Percentiles rank a stretch among this genome's conserved stretches.
phyloP scores from a whole-genome alignment of 2,888 invertebrate genomes.

The Tinea pellionella region DNA sequence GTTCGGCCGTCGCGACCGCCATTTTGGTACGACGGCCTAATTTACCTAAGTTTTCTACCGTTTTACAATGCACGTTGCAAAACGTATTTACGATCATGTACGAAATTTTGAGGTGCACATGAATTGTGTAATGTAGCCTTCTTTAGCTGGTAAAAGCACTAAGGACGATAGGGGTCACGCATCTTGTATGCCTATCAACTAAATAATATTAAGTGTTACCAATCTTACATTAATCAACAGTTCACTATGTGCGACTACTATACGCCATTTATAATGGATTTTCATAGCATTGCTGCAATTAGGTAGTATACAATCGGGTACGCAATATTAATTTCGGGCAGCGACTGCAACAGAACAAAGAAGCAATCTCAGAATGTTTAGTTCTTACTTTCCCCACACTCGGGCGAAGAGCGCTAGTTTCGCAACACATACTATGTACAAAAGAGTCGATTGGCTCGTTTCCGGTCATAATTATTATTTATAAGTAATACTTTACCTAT shows the following conservation, averaged over 20 bases:
- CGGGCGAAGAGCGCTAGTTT: conserved; percentile 31
- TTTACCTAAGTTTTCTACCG: not conserved
- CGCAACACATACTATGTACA: not conserved
- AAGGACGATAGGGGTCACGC: conserved; percentile 46
- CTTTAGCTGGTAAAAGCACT: conserved; percentile 51
- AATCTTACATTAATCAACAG: conserved; percentile 70
- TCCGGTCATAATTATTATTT: not conserved
- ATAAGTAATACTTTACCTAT: not conserved
- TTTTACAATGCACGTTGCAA: not conserved
- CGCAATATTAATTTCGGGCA: conserved; percentile 62
- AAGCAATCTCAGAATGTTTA: conserved; percentile 33
- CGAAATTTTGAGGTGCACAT: not conserved
- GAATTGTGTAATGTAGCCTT: conserved; percentile 1
- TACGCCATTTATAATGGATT: conserved; percentile 65
- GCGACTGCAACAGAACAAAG: conserved; percentile 54
- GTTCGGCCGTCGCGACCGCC: not conserved
- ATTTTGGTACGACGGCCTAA: not conserved
- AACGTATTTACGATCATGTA: not conserved
- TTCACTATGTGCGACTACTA: conserved; percentile 70
- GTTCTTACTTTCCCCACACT: conserved; percentile 39
- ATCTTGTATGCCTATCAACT: conserved; percentile 48
- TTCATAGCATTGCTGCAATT: conserved; percentile 70
- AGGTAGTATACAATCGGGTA: conserved; percentile 55
- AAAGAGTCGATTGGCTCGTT: not conserved
- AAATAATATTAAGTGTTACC: conserved; percentile 67